Conservation (phyloP, 53 echinoderm and acorn worm genomes). For the Echinarachnius parma region DNA sequence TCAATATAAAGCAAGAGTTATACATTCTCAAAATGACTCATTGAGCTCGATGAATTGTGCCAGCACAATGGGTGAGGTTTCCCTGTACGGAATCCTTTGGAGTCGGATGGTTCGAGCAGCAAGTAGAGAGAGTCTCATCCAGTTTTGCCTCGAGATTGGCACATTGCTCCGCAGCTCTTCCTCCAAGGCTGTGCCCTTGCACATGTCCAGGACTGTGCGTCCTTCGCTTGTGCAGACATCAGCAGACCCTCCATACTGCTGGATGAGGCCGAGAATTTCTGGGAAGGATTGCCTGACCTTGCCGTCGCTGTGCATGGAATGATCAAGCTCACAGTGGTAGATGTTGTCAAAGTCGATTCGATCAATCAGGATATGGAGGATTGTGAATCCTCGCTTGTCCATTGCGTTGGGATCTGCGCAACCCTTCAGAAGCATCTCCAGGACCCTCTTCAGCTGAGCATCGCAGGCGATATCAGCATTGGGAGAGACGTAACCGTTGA, state of each 20-base stretch:
- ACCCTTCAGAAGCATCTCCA: conserved; percentile 18
- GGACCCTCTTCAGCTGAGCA: not conserved
- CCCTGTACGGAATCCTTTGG: conserved; percentile 7
- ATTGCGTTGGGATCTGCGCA: conserved; percentile 22
- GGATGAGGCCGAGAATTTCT: not conserved
- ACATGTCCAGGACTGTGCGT: conserved; percentile 17
- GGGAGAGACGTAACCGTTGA: conserved; percentile 9
- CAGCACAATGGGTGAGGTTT: not conserved
- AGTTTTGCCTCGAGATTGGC: not conserved
- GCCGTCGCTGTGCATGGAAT: not conserved
- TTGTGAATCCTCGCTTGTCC: conserved; percentile 8
- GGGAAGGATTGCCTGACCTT: not conserved
- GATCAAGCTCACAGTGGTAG: not conserved
- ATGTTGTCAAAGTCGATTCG: not conserved
- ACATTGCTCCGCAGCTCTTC: not conserved
- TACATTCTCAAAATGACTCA: too few relatives aligned
- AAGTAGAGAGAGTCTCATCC: conserved; percentile 13
- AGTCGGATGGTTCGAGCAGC: conserved; percentile 16
- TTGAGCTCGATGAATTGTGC: not conserved
- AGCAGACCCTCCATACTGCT: not conserved
- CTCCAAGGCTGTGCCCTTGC: not conserved
- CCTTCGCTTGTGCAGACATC: not conserved
- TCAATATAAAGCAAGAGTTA: too few relatives aligned
- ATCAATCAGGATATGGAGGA: conserved; percentile 10
- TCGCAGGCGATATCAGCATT: not conserved